Percentiles rank a stretch among this genome's conserved stretches.
Conservation (phyloP, 2,113 vertebrate species). For the Dryoscopus gambensis region DNA sequence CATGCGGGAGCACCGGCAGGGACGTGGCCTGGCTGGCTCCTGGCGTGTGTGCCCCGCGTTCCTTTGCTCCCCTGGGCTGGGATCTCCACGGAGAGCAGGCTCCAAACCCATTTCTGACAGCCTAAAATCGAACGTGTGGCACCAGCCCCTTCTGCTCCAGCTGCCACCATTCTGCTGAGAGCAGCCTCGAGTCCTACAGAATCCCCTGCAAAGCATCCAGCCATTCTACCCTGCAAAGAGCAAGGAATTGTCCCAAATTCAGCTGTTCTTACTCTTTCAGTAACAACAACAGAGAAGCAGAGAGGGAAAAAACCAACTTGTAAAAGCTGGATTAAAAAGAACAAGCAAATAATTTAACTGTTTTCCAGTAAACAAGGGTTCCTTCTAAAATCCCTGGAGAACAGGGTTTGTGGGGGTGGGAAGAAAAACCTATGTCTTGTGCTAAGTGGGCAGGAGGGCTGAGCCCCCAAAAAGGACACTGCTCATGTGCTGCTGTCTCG, state of each 20-base stretch:
- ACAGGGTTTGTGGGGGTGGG: neutral
- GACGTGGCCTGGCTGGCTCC: neutral
- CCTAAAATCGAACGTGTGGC: neutral
- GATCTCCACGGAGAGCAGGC: neutral
- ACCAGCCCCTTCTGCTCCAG: neutral
- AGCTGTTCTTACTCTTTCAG: neutral
- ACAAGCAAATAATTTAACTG: neutral
- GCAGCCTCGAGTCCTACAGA: neutral
- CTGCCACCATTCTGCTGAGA: neutral
- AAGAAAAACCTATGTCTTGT: neutral
- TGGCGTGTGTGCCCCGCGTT: fast-evolving
- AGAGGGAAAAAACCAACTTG: neutral
- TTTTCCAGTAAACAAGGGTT: neutral
- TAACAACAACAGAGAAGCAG: neutral
- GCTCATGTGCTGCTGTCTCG: neutral
- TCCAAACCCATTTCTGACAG: neutral
- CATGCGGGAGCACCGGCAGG: neutral
- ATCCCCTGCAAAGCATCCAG: neutral
- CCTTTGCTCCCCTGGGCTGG: neutral
- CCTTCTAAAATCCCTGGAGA: neutral
- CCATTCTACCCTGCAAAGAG: neutral
- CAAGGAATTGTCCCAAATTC: neutral
- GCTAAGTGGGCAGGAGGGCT: neutral
- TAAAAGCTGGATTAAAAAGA: neutral
- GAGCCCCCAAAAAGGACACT: neutral